A percentile compares a stretch with the other conserved stretches of the same genome.
Conservation (phyloP, 2,797 vertebrate species). For the Sebastiscus tertius region DNA sequence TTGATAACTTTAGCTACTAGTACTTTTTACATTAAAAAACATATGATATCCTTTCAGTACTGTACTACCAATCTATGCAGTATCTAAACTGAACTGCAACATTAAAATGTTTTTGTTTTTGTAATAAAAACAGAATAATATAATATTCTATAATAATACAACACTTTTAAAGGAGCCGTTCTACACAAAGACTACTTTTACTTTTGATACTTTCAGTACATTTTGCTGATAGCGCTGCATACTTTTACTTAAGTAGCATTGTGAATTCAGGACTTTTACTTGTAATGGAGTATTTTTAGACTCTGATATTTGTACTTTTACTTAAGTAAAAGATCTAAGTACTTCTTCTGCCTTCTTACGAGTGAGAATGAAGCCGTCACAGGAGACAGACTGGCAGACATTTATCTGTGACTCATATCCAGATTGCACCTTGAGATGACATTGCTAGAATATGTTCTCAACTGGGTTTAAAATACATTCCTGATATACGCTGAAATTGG, state of each 20-base stretch:
- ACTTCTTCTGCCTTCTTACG: too few species aligned
- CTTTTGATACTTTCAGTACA: neutral
- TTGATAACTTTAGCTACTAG: neutral
- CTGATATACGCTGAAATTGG: neutral
- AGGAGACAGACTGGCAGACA: neutral
- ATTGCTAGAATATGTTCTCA: neutral
- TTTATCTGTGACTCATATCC: slow-evolving; percentile 20
- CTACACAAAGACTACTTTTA: neutral
- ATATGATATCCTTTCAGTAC: neutral
- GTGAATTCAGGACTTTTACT: neutral
- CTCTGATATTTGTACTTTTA: too few species aligned
- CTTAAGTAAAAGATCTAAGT: too few species aligned
- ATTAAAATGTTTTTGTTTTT: neutral
- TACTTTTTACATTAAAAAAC: neutral
- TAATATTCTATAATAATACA: neutral
- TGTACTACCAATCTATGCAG: neutral
- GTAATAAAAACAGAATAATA: neutral
- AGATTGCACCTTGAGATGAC: neutral
- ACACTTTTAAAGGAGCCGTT: neutral
- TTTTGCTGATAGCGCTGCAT: too few species aligned
- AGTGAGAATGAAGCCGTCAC: neutral
- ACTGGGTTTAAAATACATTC: neutral
- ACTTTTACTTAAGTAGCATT: neutral
- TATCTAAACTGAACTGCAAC: neutral
- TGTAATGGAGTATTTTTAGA: too few species aligned